Evolutionary conservation across 1,140 invertebrate genomes (phyloP).

Genomic region (Brachystomella parvula): DNA sequence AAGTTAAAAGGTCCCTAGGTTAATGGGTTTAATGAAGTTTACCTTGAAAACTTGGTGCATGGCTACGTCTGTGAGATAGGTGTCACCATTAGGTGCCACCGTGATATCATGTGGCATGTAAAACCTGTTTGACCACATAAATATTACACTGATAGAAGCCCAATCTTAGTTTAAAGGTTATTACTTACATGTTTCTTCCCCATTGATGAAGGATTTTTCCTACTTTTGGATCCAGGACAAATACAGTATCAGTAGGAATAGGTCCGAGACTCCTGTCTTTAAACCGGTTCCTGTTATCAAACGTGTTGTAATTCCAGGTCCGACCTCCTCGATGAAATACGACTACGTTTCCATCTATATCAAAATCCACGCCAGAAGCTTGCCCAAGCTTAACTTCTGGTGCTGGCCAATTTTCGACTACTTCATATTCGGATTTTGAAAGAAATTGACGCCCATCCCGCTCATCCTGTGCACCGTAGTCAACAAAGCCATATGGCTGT

Average conservation of each 20-base stretch:
- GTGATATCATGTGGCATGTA: slow-evolving; percentile 89
- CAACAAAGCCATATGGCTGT: too few species aligned
- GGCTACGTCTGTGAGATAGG: slow-evolving; percentile 87
- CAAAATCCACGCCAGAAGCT: slow-evolving; percentile 66
- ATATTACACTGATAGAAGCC: too few species aligned
- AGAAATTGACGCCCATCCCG: neutral
- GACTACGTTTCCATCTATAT: slow-evolving; percentile 61
- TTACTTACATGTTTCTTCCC: slow-evolving; percentile 68
- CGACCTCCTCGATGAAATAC: slow-evolving; percentile 74
- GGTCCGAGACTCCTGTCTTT: slow-evolving; percentile 53
- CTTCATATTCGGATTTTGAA: slow-evolving; percentile 18
- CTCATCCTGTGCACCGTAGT: slow-evolving; percentile 7
- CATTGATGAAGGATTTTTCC: slow-evolving; percentile 65
- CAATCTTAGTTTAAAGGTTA: too few species aligned
- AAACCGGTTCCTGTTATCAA: slow-evolving; percentile 54
- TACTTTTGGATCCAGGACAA: slow-evolving; percentile 60
- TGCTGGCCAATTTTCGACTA: slow-evolving; percentile 20
- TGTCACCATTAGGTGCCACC: slow-evolving; percentile 69
- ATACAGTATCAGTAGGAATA: slow-evolving; percentile 63
- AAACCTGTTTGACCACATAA: too few species aligned
- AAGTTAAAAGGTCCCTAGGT: too few species aligned
- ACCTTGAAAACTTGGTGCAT: slow-evolving; percentile 81
- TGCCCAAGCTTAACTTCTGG: slow-evolving; percentile 32
- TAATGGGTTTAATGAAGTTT: slow-evolving; percentile 7
- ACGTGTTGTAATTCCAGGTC: slow-evolving; percentile 61